A percentile compares a stretch with the other conserved stretches of the same genome.
phyloP scores from a whole-genome alignment of 2,888 invertebrate species.

The Drosophila rellima region DNA sequence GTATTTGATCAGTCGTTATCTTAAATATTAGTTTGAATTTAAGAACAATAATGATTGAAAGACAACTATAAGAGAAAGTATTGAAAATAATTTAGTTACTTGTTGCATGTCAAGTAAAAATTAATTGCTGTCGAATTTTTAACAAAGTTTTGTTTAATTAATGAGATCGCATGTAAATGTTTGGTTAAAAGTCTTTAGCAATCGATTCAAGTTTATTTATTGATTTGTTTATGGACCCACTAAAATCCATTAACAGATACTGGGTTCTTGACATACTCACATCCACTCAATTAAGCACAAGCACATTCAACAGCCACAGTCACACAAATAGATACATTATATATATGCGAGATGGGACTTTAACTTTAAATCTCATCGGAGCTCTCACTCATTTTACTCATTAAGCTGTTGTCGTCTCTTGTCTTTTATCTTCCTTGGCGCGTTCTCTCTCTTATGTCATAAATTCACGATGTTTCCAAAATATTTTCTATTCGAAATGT shows the following conservation, averaged over 20 bases:
- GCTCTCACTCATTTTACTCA: constrained; percentile 65
- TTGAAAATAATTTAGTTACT: not conserved
- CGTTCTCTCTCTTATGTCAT: constrained; percentile 47
- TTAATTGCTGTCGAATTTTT: not conserved
- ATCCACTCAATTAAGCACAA: constrained; percentile 35
- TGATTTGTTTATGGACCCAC: not conserved
- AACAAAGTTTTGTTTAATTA: constrained; percentile 6
- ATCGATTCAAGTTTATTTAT: not conserved
- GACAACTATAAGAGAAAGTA: not conserved
- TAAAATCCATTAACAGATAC: not conserved
- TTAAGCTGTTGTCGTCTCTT: constrained; percentile 74
- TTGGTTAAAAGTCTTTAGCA: constrained; percentile 1
- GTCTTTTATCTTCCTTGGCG: constrained; percentile 61
- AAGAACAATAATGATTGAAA: not conserved
- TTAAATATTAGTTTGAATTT: not conserved
- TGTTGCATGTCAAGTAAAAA: constrained; percentile 22
- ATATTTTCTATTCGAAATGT: constrained; percentile 35
- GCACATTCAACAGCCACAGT: constrained; percentile 24
- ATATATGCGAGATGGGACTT: not conserved
- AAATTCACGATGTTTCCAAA: constrained; percentile 43
- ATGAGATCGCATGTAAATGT: constrained; percentile 13
- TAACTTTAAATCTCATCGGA: constrained; percentile 45
- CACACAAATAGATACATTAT: constrained; percentile 15
- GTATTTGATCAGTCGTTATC: no score
- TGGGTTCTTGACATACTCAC: not conserved